A percentile compares a stretch with the other conserved stretches of the same genome.
Evolutionary conservation across 2,888 invertebrate species (phyloP).

Genomic region (Teleiodes luculella): DNA sequence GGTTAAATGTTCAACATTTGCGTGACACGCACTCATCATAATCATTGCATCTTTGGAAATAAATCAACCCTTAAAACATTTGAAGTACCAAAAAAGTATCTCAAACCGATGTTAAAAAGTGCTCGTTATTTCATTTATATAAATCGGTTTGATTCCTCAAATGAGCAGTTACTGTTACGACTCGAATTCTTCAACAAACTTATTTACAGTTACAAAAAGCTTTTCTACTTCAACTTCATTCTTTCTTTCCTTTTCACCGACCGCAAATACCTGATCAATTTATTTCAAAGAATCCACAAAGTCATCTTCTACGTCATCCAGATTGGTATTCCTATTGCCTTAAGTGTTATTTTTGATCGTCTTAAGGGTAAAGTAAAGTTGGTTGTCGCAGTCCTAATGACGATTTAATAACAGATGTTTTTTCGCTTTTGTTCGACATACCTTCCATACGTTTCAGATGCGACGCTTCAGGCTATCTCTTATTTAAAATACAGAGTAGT

Average conservation of each 20-base stretch:
- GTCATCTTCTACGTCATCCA: constrained; percentile 15
- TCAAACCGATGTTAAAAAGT: constrained; percentile 30
- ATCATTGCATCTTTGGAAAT: not conserved
- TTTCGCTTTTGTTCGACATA: constrained; percentile 45
- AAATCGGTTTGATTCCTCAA: constrained; percentile 38
- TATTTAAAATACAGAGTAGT: constrained; percentile 45
- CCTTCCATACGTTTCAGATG: constrained; percentile 52
- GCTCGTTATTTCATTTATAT: constrained; percentile 50
- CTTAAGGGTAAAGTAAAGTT: constrained; percentile 19
- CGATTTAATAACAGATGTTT: constrained; percentile 65
- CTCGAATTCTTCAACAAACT: constrained; percentile 12
- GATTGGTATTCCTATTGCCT: constrained; percentile 12
- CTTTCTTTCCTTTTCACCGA: constrained; percentile 16
- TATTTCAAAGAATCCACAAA: constrained; percentile 21
- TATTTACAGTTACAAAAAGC: constrained; percentile 9
- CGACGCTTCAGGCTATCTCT: constrained; percentile 56
- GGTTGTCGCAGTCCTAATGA: constrained; percentile 58
- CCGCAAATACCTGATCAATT: constrained; percentile 31
- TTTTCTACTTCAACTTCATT: constrained; percentile 11
- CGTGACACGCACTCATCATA: not conserved
- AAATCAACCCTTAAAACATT: not conserved
- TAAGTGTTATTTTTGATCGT: constrained; percentile 23
- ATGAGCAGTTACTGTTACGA: constrained; percentile 30
- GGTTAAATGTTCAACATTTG: not conserved
- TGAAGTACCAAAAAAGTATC: constrained; percentile 4